A percentile compares a stretch with the other conserved stretches of the same genome.
Conservation (phyloP, 2,113 vertebrate genomes). For the Cariama cristata region DNA sequence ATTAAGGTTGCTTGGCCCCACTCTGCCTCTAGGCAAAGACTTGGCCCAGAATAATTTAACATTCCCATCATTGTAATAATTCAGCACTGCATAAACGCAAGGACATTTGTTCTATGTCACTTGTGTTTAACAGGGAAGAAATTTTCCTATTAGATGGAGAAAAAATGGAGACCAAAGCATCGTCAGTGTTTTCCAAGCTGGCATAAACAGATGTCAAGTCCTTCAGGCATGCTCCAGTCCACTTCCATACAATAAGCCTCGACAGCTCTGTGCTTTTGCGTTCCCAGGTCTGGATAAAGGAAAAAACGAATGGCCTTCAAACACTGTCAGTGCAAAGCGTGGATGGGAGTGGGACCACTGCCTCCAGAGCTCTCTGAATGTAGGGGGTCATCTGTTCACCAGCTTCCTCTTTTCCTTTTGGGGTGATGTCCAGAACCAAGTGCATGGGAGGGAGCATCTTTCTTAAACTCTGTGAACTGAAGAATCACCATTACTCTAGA, state of each 20-base stretch:
- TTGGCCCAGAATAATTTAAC: not conserved
- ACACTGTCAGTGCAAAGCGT: not conserved
- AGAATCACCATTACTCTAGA: not conserved
- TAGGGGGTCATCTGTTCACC: not conserved
- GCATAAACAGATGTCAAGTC: not conserved
- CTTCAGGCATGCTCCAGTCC: not conserved
- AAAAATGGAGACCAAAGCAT: not conserved
- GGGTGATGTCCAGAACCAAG: not conserved
- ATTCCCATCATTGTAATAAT: not conserved
- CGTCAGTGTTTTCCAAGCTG: not conserved
- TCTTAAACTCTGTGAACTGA: not conserved
- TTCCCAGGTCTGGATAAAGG: not conserved
- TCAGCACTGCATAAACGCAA: not conserved
- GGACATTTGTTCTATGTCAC: not conserved
- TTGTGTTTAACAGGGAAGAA: not conserved
- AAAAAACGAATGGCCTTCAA: not conserved
- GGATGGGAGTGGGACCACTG: fast-evolving
- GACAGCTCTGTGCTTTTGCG: no score
- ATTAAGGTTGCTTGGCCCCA: not conserved
- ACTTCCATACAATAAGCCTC: not conserved
- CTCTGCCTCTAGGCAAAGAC: not conserved
- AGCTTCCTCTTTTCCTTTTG: not conserved
- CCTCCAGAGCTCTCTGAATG: not conserved
- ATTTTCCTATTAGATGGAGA: not conserved
- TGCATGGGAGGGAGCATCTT: fast-evolving